Percentiles rank a stretch among this genome's conserved stretches.
These are phyloP conservation scores for Ctenochaetus hawaiiensis DNA, from an alignment of 2,797 vertebrate genomes.

Conservation along the genomic window DNA sequence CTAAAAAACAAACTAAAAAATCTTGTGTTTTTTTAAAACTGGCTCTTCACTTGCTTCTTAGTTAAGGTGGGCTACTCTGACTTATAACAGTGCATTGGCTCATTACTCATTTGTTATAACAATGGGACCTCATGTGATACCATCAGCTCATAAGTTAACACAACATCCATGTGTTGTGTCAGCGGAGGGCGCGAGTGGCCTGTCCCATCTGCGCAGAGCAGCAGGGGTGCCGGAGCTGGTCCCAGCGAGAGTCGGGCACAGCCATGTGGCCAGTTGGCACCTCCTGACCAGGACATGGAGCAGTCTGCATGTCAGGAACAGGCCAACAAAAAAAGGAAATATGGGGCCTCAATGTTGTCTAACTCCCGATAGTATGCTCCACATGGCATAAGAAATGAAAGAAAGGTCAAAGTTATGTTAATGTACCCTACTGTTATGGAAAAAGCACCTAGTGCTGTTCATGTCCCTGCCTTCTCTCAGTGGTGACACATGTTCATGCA, in stretches of 20 bases:
- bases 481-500: too few species aligned
- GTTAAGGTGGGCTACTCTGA: not conserved
- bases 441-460: too few species aligned
- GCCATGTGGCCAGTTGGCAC: slow-evolving; percentile 65
- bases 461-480: too few species aligned
- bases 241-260: slow-evolving; percentile 58
- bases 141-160: slow-evolving; percentile 18
- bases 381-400: not conserved
- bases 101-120: slow-evolving; percentile 9
- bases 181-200: slow-evolving; percentile 23
- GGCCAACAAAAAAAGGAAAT: not conserved
- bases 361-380: not conserved
- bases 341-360: not conserved
- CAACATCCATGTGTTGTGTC: slow-evolving; percentile 24
- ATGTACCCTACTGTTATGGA: not conserved
- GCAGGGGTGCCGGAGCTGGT: slow-evolving; percentile 52
- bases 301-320: slow-evolving; percentile 8
- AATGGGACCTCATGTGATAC: slow-evolving; percentile 4
- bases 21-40: not conserved
- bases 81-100: not conserved
- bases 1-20: not conserved
- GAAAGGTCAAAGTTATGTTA: not conserved
- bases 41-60: not conserved
- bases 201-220: slow-evolving; percentile 68
- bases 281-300: slow-evolving; percentile 37